Evolutionary conservation across 2,888 invertebrate genomes (phyloP).

Genomic region (Patella pellucida): DNA sequence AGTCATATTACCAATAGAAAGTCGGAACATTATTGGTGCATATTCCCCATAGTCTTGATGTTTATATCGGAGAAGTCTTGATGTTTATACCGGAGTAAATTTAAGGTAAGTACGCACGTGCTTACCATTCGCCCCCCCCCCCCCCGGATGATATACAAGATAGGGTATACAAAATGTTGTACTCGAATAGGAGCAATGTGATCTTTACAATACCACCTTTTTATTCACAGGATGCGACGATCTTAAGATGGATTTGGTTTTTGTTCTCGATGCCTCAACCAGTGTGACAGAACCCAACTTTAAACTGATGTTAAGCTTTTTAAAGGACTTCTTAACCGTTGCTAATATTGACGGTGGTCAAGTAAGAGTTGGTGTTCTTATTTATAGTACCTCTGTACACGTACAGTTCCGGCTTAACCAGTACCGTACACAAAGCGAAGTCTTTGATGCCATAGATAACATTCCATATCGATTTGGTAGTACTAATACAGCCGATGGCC

Average conservation of each 20-base stretch:
- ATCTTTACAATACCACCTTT: neutral
- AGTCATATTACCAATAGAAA: too few species aligned
- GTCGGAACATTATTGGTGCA: too few species aligned
- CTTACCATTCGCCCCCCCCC: too few species aligned
- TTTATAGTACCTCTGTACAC: conserved; percentile 51
- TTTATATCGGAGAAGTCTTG: too few species aligned
- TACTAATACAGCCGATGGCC: conserved; percentile 63
- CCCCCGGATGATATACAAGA: too few species aligned
- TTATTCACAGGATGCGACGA: conserved; percentile 40
- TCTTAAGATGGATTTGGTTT: conserved; percentile 51
- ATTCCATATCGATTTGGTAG: conserved; percentile 53
- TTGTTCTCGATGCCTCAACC: conserved; percentile 62
- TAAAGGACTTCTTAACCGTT: conserved; percentile 45
- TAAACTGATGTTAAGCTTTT: conserved; percentile 45
- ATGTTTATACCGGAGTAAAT: too few species aligned
- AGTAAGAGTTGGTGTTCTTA: conserved; percentile 59
- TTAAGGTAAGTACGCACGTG: too few species aligned
- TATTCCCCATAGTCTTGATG: too few species aligned
- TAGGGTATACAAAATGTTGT: too few species aligned
- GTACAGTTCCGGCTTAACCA: conserved; percentile 55
- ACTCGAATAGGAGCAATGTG: too few species aligned
- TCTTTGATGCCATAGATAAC: conserved; percentile 47
- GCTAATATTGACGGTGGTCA: conserved; percentile 53
- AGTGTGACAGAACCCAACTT: conserved; percentile 56
- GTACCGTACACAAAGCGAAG: conserved; percentile 39